A percentile compares a stretch with the other conserved stretches of the same genome.
phyloP scores from a whole-genome alignment of 1,140 invertebrate species.

The Steinernema feltiae region DNA sequence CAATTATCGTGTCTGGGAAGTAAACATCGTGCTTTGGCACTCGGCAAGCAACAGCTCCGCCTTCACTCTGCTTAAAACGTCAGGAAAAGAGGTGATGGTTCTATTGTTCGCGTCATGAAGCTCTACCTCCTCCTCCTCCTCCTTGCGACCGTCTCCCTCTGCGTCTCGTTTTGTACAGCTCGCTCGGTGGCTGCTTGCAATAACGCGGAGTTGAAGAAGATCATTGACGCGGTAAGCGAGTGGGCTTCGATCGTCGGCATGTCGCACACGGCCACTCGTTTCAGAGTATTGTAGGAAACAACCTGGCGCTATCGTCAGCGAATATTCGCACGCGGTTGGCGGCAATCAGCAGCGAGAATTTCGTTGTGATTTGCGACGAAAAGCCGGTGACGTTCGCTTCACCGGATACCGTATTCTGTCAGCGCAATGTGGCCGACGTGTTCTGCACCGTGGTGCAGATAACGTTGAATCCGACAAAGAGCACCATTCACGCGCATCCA shows the following conservation, averaged over 20 bases:
- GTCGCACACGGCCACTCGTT: no score
- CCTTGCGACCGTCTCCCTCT: neutral
- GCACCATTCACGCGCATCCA: neutral
- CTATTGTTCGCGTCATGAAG: neutral
- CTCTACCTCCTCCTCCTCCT: neutral
- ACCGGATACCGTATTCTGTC: neutral
- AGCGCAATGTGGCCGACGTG: neutral
- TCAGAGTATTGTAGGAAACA: neutral
- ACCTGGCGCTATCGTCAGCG: neutral
- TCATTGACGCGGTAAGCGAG: neutral
- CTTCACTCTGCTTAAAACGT: neutral
- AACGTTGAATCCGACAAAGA: neutral
- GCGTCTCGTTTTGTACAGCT: neutral
- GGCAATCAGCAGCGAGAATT: neutral
- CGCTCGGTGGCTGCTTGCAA: neutral
- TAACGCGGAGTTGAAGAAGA: neutral
- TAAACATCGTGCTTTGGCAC: neutral
- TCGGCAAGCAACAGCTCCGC: neutral
- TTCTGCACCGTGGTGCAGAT: neutral
- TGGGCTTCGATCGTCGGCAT: no score
- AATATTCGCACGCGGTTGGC: neutral
- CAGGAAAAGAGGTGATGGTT: neutral
- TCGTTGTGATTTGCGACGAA: constrained; percentile 1
- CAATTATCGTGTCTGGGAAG: constrained; percentile 9
- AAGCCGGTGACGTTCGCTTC: neutral